Conservation (phyloP, 2,113 vertebrate genomes). For the Carassius gibelio region DNA sequence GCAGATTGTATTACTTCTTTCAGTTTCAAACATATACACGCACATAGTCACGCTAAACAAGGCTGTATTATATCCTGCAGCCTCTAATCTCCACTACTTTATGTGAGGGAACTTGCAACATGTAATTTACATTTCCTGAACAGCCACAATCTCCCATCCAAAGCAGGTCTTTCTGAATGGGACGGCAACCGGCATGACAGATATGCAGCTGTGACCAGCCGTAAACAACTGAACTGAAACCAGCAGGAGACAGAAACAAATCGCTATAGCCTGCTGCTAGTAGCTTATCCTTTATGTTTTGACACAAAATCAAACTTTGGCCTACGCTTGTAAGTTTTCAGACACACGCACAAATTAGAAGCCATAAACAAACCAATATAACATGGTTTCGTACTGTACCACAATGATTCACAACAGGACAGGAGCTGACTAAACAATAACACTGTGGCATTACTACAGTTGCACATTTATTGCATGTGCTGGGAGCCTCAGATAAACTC, state of each 20-base stretch:
- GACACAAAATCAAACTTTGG: not conserved
- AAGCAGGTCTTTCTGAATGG: not conserved
- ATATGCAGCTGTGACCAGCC: slow-evolving; percentile 34
- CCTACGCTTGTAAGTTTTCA: not conserved
- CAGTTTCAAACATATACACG: not conserved
- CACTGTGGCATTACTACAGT: not conserved
- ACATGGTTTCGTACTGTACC: not conserved
- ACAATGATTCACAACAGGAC: not conserved
- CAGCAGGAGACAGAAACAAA: not conserved
- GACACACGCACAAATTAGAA: not conserved
- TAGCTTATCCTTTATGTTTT: slow-evolving; percentile 9
- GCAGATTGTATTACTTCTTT: not conserved
- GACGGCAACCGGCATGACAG: slow-evolving; percentile 12
- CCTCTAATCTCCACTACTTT: not conserved
- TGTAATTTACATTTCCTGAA: slow-evolving; percentile 25
- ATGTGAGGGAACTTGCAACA: slow-evolving; percentile 1
- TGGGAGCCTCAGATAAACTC: slow-evolving; percentile 5
- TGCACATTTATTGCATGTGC: slow-evolving; percentile 27
- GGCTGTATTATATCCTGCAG: not conserved
- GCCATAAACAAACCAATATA: not conserved
- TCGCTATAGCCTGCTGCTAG: not conserved
- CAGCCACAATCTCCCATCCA: slow-evolving; percentile 1
- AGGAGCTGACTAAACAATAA: slow-evolving; percentile 10
- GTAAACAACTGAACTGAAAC: slow-evolving; percentile 3
- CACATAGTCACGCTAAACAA: not conserved